Evolutionary conservation across 2,888 invertebrate species (phyloP).

Genomic region (Oligia strigilis): DNA sequence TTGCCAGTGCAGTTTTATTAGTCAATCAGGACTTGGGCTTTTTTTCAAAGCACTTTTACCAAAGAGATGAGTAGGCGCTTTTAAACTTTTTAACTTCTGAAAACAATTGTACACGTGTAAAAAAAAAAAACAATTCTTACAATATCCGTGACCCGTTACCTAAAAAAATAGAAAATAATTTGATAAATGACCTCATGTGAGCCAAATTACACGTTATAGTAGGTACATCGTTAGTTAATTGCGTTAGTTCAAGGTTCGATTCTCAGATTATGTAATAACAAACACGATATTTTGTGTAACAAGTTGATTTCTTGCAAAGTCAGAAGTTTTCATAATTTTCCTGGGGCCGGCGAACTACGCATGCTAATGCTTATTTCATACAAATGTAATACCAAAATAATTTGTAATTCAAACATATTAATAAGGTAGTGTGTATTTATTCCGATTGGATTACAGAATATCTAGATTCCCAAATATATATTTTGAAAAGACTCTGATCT

Average conservation of each 20-base stretch:
- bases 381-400: too few species aligned
- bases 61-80: background rate
- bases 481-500: too few species aligned
- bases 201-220: conserved; percentile 51
- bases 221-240: conserved; percentile 57
- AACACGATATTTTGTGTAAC: conserved; percentile 29
- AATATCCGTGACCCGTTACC: conserved; percentile 44
- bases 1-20: too few species aligned
- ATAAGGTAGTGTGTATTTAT: too few species aligned
- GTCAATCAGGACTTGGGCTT: too few species aligned
- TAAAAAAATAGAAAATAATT: conserved; percentile 45
- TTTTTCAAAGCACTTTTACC: too few species aligned
- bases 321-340: background rate
- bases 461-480: too few species aligned
- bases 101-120: background rate
- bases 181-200: conserved; percentile 52
- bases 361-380: too few species aligned
- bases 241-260: conserved; percentile 63
- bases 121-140: conserved; percentile 12
- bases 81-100: too few species aligned
- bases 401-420: too few species aligned
- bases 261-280: conserved; percentile 48
- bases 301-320: conserved; percentile 5
- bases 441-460: too few species aligned
- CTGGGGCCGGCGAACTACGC: too few species aligned